A percentile compares a stretch with the other conserved stretches of the same genome.
Evolutionary conservation across 2,797 vertebrate species (phyloP).

Genomic region (Mus spretus): DNA sequence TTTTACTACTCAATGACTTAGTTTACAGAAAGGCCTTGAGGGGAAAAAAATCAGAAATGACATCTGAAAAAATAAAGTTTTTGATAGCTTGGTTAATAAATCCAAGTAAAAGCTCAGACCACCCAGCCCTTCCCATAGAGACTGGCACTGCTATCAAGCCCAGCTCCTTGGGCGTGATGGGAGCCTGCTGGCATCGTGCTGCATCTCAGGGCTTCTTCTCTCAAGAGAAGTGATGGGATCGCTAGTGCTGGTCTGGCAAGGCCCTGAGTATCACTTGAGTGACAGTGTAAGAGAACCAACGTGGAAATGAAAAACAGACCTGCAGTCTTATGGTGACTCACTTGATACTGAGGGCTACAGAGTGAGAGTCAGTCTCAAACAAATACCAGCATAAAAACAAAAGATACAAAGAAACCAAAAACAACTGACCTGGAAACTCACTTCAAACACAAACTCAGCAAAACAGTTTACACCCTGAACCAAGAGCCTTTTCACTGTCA

Average conservation of each 20-base stretch:
- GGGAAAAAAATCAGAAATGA: neutral
- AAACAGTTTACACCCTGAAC: neutral
- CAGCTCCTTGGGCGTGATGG: neutral
- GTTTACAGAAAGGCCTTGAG: constrained; percentile 30
- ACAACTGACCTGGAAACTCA: neutral
- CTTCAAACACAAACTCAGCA: neutral
- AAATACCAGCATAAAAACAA: neutral
- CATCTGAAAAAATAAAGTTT: constrained; percentile 38
- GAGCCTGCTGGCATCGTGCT: neutral
- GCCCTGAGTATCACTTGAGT: neutral
- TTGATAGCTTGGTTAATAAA: constrained; percentile 6
- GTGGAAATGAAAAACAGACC: constrained; percentile 12
- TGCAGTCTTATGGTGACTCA: neutral
- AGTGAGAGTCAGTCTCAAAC: neutral
- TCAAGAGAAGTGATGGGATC: neutral
- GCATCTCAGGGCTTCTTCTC: neutral
- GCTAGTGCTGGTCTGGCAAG: neutral
- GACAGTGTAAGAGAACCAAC: neutral
- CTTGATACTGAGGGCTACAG: neutral
- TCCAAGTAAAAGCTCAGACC: constrained; percentile 21
- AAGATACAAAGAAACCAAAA: neutral
- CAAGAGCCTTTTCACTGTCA: constrained; percentile 29
- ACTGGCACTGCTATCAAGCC: neutral
- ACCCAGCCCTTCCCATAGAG: neutral
- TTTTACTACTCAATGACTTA: neutral